Evolutionary conservation across 2,888 invertebrate genomes (phyloP), one percentile per base, ranked within the genome.

Genomic region (Girardia tigrina): DNA sequence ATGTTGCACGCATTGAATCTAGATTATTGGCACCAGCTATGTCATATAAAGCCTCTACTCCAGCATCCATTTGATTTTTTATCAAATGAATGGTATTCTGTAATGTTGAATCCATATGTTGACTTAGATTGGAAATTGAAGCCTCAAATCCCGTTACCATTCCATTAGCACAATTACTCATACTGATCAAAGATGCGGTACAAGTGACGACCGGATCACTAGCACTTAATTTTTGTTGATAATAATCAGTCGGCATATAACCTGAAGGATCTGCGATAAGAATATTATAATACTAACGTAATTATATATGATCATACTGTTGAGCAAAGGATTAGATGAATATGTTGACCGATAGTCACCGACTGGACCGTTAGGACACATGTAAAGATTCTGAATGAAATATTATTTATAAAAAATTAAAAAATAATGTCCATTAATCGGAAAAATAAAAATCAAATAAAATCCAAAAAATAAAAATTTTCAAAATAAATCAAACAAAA

Each of bases 221-320:
- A 56, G 56, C 56, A n/a, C 56, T 56, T 56, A 56, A n/a, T 56
- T 56, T 56, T 23, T 56, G 56, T 56, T 56, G 56, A 56, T 56
- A 56, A 56, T 56, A 56, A 56, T 56, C 56, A 56, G 56, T 56
- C n/a, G 56, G 56, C n/a, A 56, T 56, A 23, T 56, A 56, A 56
- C 56, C 56, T 56, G 56, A 56, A 56, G 56, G 56, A 16, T 56
- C 56, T 56, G 56, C n/a, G n/a, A n/a, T n/a, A n/a, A n/a, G n/a
- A n/a, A n/a, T n/a, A 56, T 36, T 36, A 36, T 36, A 36, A 36
- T 36, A 12, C 16, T 36, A 20, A 56, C 23, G 4, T 12, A 56
- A 56, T 56, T 56, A n/a, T 2, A 16, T 20, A 12, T 56, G n/a
- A n/a, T 56, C 4, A 56, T 56, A 56, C 56, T 56, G 56, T 56